These are phyloP conservation scores for Macroramphosus scolopax DNA, from an alignment of 2,797 vertebrate genomes.

Conservation along the genomic window DNA sequence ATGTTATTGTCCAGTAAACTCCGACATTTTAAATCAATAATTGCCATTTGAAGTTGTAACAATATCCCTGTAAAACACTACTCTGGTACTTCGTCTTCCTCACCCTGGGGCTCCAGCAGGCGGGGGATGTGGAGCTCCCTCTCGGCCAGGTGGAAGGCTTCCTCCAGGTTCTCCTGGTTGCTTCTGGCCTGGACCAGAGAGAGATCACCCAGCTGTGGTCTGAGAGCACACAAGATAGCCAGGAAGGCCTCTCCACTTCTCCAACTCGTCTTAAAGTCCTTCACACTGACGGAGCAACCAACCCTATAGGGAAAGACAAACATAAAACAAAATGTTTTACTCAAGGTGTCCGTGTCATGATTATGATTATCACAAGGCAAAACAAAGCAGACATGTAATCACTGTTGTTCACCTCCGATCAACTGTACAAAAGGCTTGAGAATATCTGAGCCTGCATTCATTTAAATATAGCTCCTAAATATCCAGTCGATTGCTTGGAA, in stretches of 20 bases:
- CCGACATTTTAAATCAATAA: too few species aligned
- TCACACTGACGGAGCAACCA: conserved; percentile 71
- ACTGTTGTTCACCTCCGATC: neutral
- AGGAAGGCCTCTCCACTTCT: conserved; percentile 86
- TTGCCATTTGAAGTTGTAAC: too few species aligned
- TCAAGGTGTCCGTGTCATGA: neutral
- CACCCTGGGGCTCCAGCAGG: conserved; percentile 89
- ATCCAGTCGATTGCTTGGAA: too few species aligned
- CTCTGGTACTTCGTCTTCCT: conserved; percentile 3
- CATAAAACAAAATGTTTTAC: neutral
- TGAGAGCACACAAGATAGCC: conserved; percentile 85
- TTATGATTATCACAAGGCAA: neutral
- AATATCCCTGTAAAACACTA: neutral
- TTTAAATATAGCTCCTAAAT: too few species aligned
- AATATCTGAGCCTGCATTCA: too few species aligned
- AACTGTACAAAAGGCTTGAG: too few species aligned
- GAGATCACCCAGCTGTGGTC: conserved; percentile 85
- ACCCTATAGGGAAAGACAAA: conserved; percentile 54
- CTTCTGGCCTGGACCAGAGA: conserved; percentile 74
- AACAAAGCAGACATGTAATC: neutral
- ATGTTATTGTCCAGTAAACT: too few species aligned
- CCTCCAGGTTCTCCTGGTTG: conserved; percentile 86
- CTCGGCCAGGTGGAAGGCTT: conserved; percentile 87
- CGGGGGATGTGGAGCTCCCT: conserved; percentile 85
- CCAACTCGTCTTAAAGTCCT: conserved; percentile 93